These are phyloP conservation scores for Sphaerodactylus townsendi DNA, from an alignment of 2,113 vertebrate genomes.

Conservation along the genomic window DNA sequence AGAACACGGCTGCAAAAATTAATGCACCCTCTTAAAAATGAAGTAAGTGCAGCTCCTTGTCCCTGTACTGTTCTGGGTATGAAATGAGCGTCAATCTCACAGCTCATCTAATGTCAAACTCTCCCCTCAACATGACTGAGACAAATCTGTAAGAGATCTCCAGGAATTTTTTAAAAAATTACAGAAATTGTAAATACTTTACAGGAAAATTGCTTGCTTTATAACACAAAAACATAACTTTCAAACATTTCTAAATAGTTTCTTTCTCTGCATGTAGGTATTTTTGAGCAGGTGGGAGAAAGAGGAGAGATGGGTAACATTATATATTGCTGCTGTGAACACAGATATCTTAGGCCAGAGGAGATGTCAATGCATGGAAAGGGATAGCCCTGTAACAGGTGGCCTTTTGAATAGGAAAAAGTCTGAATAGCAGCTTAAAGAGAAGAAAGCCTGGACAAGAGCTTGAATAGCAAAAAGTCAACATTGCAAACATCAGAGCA, in stretches of 20 bases:
- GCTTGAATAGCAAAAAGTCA: background rate
- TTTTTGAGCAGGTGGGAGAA: too few species aligned
- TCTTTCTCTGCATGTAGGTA: too few species aligned
- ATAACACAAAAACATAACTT: background rate
- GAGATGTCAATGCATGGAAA: background rate
- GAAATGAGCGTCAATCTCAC: background rate
- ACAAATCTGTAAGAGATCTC: background rate
- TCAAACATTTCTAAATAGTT: too few species aligned
- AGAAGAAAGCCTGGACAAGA: background rate
- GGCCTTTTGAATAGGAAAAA: background rate
- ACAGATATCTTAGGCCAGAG: background rate
- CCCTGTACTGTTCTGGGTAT: background rate
- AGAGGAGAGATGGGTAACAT: too few species aligned
- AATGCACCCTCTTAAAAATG: background rate
- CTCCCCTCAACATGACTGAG: background rate
- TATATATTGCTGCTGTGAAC: background rate
- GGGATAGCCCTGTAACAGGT: background rate
- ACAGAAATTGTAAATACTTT: background rate
- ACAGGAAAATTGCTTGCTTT: background rate
- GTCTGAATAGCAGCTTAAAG: too few species aligned
- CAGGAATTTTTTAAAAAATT: background rate
- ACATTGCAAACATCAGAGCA: background rate
- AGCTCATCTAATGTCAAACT: background rate
- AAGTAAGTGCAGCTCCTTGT: background rate
- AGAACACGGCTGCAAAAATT: background rate